Conservation (phyloP, 2,113 vertebrate genomes). For the Cyanistes caeruleus region DNA sequence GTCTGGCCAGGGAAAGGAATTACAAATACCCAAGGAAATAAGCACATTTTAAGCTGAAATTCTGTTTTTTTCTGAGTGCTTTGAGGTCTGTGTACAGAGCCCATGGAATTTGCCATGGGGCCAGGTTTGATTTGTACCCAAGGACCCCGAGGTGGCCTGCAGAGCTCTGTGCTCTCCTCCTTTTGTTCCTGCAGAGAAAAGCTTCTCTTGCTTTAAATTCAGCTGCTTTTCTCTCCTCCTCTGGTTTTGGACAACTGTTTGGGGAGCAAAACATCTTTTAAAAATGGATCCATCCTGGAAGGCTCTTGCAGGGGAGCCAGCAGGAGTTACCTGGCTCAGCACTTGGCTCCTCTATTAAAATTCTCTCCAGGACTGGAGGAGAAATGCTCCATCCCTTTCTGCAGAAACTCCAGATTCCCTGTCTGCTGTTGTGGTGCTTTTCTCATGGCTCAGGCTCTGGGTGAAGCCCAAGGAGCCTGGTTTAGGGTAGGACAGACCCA, state of each 20-base stretch:
- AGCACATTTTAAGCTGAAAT: neutral
- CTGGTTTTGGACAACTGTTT: neutral
- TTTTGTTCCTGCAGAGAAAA: neutral
- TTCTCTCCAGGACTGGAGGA: neutral
- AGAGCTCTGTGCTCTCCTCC: neutral
- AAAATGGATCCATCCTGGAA: fast-evolving
- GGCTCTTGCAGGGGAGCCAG: neutral
- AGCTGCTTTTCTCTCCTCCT: neutral
- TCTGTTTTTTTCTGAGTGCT: neutral
- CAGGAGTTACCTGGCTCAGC: neutral
- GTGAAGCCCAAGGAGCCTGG: neutral
- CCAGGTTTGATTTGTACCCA: neutral
- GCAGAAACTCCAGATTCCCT: neutral
- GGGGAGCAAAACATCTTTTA: neutral
- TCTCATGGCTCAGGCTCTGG: neutral
- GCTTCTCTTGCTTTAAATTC: neutral
- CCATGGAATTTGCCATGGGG: fast-evolving
- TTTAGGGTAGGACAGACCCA: neutral
- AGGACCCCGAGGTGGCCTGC: neutral
- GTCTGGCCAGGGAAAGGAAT: neutral
- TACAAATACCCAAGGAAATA: neutral
- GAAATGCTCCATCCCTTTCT: too few relatives aligned
- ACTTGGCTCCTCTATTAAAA: neutral
- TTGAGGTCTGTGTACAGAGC: neutral
- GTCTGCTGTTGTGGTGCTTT: neutral